Conservation (phyloP, 2,797 vertebrate genomes). For the Glossophaga mutica region DNA sequence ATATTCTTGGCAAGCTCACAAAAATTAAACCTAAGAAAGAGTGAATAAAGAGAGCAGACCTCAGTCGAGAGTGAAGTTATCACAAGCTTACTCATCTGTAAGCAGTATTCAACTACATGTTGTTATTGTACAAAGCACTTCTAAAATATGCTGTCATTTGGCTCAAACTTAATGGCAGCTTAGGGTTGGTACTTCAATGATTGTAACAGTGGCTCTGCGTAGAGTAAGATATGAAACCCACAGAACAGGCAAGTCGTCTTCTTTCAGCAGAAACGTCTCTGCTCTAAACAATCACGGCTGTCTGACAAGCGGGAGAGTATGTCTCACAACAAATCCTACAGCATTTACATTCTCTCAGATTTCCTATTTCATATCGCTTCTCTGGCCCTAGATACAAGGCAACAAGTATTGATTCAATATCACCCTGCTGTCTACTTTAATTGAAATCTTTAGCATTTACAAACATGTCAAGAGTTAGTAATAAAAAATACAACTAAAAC, state of each 20-base stretch:
- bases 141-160: conserved; percentile 77
- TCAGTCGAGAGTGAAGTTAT: conserved; percentile 76
- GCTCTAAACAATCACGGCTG: conserved; percentile 73
- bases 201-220: conserved; percentile 70
- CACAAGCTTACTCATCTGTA: conserved; percentile 70
- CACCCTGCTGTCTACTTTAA: conserved; percentile 70
- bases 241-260: conserved; percentile 75
- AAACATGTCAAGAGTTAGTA: conserved; percentile 65
- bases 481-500: conserved; percentile 65
- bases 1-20: conserved; percentile 73
- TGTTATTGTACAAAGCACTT: conserved; percentile 70
- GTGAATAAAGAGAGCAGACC: conserved; percentile 65
- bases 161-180: conserved; percentile 78
- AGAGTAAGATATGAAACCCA: conserved; percentile 72
- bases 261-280: conserved; percentile 77
- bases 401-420: conserved; percentile 56
- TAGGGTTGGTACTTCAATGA: conserved; percentile 75
- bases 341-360: conserved; percentile 51
- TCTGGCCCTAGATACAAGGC: conserved; percentile 53
- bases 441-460: conserved; percentile 66
- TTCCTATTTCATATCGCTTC: conserved; percentile 58
- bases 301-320: conserved; percentile 62
- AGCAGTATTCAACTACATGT: conserved; percentile 72
- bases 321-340: conserved; percentile 44
- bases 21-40: conserved; percentile 77